Percentiles rank a stretch among this genome's conserved stretches.
phyloP scores from a whole-genome alignment of 2,888 invertebrate species.

The Drosophila paranaensis region DNA sequence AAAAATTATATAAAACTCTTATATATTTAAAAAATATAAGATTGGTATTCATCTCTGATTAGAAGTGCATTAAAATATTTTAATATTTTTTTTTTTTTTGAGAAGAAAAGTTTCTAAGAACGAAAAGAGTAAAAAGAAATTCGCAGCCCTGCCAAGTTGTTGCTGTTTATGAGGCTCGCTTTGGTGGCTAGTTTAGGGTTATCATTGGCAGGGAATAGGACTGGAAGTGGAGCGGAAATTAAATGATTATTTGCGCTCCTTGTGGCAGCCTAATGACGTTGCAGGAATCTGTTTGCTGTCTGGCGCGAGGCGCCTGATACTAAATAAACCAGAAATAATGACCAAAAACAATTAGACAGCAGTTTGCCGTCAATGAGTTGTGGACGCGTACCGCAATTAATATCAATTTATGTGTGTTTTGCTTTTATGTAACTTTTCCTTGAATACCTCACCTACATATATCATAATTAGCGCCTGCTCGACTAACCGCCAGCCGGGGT shows the following conservation, averaged over 20 bases:
- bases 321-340: slow-evolving; percentile 47
- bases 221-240: slow-evolving; percentile 41
- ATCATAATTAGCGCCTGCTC: slow-evolving; percentile 67
- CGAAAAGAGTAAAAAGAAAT: no score
- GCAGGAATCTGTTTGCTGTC: slow-evolving; percentile 54
- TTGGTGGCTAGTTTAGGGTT: slow-evolving; percentile 24
- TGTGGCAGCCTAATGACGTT: slow-evolving; percentile 47
- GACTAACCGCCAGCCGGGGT: slow-evolving; percentile 4
- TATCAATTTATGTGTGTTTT: slow-evolving; percentile 72
- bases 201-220: slow-evolving; percentile 7
- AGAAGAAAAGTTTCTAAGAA: no score
- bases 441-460: slow-evolving; percentile 60
- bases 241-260: slow-evolving; percentile 62
- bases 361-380: slow-evolving; percentile 42
- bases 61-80: background rate
- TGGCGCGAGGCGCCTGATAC: slow-evolving; percentile 13
- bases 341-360: slow-evolving; percentile 69
- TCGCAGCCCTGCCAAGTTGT: slow-evolving; percentile 16
- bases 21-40: background rate
- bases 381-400: slow-evolving; percentile 66
- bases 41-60: no score
- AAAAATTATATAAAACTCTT: no score
- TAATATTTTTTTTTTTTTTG: background rate
- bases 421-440: slow-evolving; percentile 43
- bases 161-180: slow-evolving; percentile 59